These are phyloP conservation scores for Pelmatolapia mariae DNA, from an alignment of 2,113 vertebrate species.

Conservation along the genomic window DNA sequence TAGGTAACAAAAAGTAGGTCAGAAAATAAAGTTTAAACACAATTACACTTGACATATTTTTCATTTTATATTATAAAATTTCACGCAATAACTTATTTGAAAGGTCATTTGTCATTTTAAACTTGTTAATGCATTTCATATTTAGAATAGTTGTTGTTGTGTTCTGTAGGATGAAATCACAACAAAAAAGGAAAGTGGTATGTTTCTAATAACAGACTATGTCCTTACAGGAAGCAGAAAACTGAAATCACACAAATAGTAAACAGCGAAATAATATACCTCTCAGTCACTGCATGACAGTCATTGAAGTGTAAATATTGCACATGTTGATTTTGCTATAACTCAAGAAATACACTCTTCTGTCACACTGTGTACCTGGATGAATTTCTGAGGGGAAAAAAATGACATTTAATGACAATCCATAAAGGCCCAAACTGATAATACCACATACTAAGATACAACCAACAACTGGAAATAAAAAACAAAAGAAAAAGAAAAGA, in stretches of 20 bases:
- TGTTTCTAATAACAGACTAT: slow-evolving; percentile 15
- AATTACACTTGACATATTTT: slow-evolving; percentile 1
- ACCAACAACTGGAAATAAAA: slow-evolving; percentile 40
- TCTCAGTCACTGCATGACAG: slow-evolving; percentile 39
- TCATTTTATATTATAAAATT: slow-evolving; percentile 31
- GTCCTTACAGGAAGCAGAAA: neutral
- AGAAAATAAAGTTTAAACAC: slow-evolving; percentile 25
- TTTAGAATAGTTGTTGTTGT: neutral
- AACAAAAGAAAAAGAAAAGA: neutral
- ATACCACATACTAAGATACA: slow-evolving; percentile 52
- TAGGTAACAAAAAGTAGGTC: neutral
- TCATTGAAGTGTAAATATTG: slow-evolving; percentile 33
- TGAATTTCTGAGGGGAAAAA: neutral
- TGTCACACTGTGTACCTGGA: slow-evolving; percentile 35
- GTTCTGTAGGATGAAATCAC: slow-evolving; percentile 15
- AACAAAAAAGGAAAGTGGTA: slow-evolving; percentile 19
- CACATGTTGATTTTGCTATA: slow-evolving; percentile 15
- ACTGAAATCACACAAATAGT: slow-evolving; percentile 22
- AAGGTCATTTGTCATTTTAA: slow-evolving; percentile 22
- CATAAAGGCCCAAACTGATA: slow-evolving; percentile 51
- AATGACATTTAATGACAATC: slow-evolving; percentile 56
- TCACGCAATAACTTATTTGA: slow-evolving; percentile 34
- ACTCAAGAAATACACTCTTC: slow-evolving; percentile 32
- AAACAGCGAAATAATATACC: slow-evolving; percentile 37
- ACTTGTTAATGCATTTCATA: slow-evolving; percentile 10